Conservation (phyloP, 2,888 invertebrate genomes). For the Hirtodrosophila alboralis region DNA sequence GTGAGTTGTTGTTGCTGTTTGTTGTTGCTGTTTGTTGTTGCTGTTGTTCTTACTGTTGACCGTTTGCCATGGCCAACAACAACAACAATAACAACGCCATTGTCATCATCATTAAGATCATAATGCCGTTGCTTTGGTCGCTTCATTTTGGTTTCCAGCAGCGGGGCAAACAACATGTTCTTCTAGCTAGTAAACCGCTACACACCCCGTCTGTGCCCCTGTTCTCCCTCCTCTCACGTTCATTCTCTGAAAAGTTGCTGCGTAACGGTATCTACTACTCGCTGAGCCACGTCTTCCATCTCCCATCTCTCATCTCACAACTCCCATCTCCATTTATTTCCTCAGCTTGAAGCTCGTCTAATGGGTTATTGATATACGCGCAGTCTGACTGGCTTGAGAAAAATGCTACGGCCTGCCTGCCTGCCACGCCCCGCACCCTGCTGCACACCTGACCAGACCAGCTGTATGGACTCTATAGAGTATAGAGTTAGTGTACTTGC, state of each 20-base stretch:
- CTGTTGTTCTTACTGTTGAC: slow-evolving; percentile 8
- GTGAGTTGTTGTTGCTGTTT: slow-evolving; percentile 22
- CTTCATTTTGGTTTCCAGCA: slow-evolving; percentile 54
- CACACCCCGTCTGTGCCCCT: slow-evolving; percentile 24
- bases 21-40: slow-evolving; percentile 12
- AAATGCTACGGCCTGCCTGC: too few species aligned
- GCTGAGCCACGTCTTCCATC: slow-evolving; percentile 5
- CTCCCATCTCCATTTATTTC: slow-evolving; percentile 1
- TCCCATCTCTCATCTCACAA: background rate
- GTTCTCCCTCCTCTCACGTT: background rate
- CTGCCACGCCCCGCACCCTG: slow-evolving; percentile 32
- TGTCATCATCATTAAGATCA: slow-evolving; percentile 55
- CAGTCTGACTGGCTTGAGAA: slow-evolving; percentile 27
- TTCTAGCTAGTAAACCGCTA: slow-evolving; percentile 49
- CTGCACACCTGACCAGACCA: slow-evolving; percentile 34
- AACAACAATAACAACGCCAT: slow-evolving; percentile 20
- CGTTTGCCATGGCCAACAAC: slow-evolving; percentile 17
- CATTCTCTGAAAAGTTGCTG: slow-evolving; percentile 64
- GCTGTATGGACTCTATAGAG: too few species aligned
- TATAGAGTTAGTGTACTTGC: too few species aligned
- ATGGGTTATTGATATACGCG: slow-evolving; percentile 71
- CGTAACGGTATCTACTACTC: slow-evolving; percentile 76
- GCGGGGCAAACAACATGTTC: slow-evolving; percentile 58
- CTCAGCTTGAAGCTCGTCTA: slow-evolving; percentile 34
- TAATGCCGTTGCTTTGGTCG: slow-evolving; percentile 45